phyloP scores from a whole-genome alignment of 2,888 invertebrate genomes.

The Ichneumoninae sp. region DNA sequence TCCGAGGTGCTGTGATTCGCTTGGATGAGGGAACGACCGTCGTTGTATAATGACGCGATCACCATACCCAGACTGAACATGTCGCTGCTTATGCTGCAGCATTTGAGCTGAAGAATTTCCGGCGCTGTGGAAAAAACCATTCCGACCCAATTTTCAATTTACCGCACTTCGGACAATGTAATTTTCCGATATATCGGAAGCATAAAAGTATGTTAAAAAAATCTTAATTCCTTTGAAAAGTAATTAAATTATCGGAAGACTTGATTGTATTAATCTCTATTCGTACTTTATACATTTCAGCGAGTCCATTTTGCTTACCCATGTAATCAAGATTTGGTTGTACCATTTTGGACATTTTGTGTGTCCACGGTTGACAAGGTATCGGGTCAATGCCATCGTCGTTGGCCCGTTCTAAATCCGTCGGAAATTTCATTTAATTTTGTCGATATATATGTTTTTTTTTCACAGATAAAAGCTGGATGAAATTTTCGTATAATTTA shows the following conservation, averaged over 20 bases:
- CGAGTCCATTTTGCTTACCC: slow-evolving; percentile 86
- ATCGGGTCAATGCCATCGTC: slow-evolving; percentile 85
- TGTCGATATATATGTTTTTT: not conserved
- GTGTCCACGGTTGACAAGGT: slow-evolving; percentile 94
- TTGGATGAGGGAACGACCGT: slow-evolving; percentile 94
- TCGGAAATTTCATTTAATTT: not conserved
- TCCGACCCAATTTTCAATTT: not conserved
- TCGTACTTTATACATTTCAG: not conserved
- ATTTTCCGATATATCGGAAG: too few species aligned
- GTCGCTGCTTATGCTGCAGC: slow-evolving; percentile 95
- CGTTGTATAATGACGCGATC: slow-evolving; percentile 96
- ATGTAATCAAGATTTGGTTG: slow-evolving; percentile 97
- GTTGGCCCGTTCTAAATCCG: slow-evolving; percentile 87
- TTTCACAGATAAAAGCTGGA: not conserved
- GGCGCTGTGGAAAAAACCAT: slow-evolving; percentile 89
- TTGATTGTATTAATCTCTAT: not conserved
- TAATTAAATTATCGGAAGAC: not conserved
- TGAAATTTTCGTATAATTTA: slow-evolving; percentile 84
- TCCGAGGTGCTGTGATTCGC: slow-evolving; percentile 95
- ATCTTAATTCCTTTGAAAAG: not conserved
- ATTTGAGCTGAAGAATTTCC: slow-evolving; percentile 94
- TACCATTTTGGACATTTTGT: slow-evolving; percentile 94
- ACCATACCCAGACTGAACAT: slow-evolving; percentile 99
- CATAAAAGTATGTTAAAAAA: not conserved
- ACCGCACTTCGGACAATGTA: too few species aligned